Evolutionary conservation across 2,113 vertebrate species (phyloP), one percentile per base, ranked within the genome.

Genomic region (Callipepla californica): DNA sequence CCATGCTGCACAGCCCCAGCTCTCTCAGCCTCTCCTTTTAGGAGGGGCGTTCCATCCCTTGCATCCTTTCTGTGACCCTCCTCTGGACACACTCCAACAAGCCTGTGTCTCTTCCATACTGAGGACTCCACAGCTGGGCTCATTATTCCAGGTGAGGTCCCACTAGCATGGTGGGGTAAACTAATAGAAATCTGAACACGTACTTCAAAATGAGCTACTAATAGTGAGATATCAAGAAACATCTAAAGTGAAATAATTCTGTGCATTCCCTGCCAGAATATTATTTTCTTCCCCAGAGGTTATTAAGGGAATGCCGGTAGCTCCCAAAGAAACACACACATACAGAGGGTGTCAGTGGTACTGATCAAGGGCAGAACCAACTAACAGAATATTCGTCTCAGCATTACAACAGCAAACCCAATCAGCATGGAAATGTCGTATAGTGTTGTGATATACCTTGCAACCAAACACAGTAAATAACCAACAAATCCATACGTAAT

Each of bases 261-360:
- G 7, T 2, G 0, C 6, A 55, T 42, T 57, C 10, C 34, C 45
- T 9, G 53, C 7, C 20, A 58, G 16, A 57, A 57, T 25, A 11
- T 26, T 38, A 51, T 69, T 4, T 63, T 40, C 50, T 89, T 28
- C 11, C 7, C 32, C 2, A 0, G 22, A 57, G 32, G 8, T 2
- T 4, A 55, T 51, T 28, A 59, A 10, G 1, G 0, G 26, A 70
- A 84, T 11, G 32, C 11, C 50, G 1, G 0, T n/a, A 23, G 47
- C 34, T 51, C 47, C 26, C 34, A 36, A 20, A 70, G 18, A 70
- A 70, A 47, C 22, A 51, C 22, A 51, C 48, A 30, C 16, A 23
- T 34, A 12, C 0, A 1, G 2, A 0, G 83, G 26, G 28, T 58
- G 16, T 18, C 32, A 21, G 73, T 53, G n/a, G 45, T 28, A 62